Evolutionary conservation across 1,140 invertebrate genomes (phyloP), one percentile per base, ranked within the genome.

Genomic region (Tetragnatha versicolor): DNA sequence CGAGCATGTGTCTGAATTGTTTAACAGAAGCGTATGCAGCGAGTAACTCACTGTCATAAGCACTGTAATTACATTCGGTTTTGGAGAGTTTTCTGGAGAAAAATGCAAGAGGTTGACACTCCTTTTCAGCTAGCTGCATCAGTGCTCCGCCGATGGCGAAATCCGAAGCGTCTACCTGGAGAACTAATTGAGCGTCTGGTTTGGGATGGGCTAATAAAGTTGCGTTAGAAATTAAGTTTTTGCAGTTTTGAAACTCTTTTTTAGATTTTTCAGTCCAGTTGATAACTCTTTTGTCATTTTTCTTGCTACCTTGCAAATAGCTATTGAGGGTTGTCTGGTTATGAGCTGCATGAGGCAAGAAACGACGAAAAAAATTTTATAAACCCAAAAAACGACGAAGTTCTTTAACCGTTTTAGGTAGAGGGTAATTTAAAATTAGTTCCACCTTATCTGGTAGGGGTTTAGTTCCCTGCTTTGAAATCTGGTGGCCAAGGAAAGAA

Each of bases 221-320:
- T 9, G 75, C 31, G 10, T 63, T 60, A 2, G 82, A 81, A 14
- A 87, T 60, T 12, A 51, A 79, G n/a, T 81, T 22, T 80, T 88
- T 88, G 75, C 84, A 85, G 5, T 82, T 39, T 6, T 83, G 72
- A 78, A 88, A 88, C 1, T 86, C 84, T 68, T 66, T 81, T n/a
- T n/a, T n/a, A n/a, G n/a, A n/a, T n/a, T n/a, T n/a, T n/a, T n/a
- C n/a, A n/a, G n/a, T n/a, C n/a, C 80, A 2, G 47, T 12, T 1
- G 25, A 42, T 83, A 82, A 83, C 7, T 17, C 22, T 5, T 82
- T 42, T 58, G 47, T 73, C 69, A 45, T 73, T 73, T 9, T 42
- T 53, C 29, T 69, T 69, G 14, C 9, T 14, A 7, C 33, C 66
- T 69, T 53, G 49, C 27, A 69, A 51, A 51, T 31, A 69, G 6